phyloP scores from a whole-genome alignment of 35 echinoderm and acorn worm species.

The Heliocidaris tuberculata region DNA sequence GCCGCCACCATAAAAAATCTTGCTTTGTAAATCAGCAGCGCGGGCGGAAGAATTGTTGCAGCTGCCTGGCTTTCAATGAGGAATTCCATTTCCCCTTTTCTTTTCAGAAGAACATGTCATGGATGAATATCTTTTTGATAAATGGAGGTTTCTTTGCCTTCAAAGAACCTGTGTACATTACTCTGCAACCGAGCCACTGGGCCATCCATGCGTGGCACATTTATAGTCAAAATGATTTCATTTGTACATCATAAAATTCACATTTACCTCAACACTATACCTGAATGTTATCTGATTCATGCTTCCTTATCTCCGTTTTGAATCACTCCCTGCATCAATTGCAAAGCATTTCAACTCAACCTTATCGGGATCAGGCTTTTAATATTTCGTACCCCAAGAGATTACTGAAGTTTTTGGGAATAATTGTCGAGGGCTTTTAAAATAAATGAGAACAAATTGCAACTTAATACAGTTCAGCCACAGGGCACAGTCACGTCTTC shows the following conservation, averaged over 20 bases:
- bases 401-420: not conserved
- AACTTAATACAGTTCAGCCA: not conserved
- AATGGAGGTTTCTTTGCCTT: not conserved
- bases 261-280: not conserved
- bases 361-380: not conserved
- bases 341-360: not conserved
- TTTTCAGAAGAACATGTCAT: not conserved
- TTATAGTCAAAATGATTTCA: slow-evolving; percentile 6
- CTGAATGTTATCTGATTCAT: not conserved
- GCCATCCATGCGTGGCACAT: not conserved
- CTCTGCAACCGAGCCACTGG: not conserved
- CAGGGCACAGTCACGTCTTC: not conserved
- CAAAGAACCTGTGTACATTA: not conserved
- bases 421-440: not conserved
- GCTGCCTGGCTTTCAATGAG: slow-evolving; percentile 21
- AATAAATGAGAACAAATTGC: slow-evolving; percentile 11
- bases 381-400: not conserved
- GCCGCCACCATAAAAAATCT: not conserved
- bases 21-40: not conserved
- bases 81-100: slow-evolving; percentile 5
- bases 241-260: slow-evolving; percentile 7
- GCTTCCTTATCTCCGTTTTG: not conserved
- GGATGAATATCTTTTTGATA: slow-evolving; percentile 18
- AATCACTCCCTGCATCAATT: not conserved
- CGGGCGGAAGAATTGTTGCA: slow-evolving; percentile 6